Conservation (phyloP, 2,113 vertebrate genomes). For the Onychorhynchus coronatus region DNA sequence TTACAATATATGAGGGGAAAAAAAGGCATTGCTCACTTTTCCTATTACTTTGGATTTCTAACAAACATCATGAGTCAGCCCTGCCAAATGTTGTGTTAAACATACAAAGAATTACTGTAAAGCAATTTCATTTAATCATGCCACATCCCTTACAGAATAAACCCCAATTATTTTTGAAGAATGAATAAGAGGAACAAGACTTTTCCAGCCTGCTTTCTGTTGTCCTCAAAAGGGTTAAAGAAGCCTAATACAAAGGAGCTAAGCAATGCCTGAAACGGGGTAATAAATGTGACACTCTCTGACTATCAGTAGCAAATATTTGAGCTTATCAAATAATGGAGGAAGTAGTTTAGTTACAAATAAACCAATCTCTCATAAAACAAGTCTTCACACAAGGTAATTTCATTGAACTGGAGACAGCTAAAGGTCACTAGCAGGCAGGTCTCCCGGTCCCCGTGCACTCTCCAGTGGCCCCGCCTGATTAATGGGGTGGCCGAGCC, state of each 20-base stretch:
- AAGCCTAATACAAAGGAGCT: conserved; percentile 62
- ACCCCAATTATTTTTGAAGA: neutral
- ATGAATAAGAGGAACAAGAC: neutral
- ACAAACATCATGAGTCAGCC: neutral
- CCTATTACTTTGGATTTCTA: neutral
- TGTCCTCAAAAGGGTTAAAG: conserved; percentile 65
- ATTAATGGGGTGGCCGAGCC: conserved; percentile 76
- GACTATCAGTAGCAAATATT: conserved; percentile 85
- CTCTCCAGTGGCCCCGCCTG: conserved; percentile 56
- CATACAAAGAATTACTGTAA: neutral
- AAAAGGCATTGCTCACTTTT: neutral
- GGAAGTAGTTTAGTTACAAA: conserved; percentile 87
- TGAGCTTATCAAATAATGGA: conserved; percentile 84
- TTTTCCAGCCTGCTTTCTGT: neutral
- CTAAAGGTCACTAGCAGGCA: conserved; percentile 74
- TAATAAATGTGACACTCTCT: conserved; percentile 83
- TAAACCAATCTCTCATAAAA: conserved; percentile 85
- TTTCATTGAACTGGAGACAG: conserved; percentile 80
- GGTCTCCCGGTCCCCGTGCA: conserved; percentile 65
- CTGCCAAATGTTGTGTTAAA: neutral
- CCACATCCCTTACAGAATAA: neutral
- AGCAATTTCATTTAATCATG: neutral
- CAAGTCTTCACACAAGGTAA: conserved; percentile 78
- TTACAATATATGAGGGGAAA: neutral
- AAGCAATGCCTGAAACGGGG: conserved; percentile 72